Conservation (phyloP, 2,113 vertebrate species). For the Leucosticte australis region DNA sequence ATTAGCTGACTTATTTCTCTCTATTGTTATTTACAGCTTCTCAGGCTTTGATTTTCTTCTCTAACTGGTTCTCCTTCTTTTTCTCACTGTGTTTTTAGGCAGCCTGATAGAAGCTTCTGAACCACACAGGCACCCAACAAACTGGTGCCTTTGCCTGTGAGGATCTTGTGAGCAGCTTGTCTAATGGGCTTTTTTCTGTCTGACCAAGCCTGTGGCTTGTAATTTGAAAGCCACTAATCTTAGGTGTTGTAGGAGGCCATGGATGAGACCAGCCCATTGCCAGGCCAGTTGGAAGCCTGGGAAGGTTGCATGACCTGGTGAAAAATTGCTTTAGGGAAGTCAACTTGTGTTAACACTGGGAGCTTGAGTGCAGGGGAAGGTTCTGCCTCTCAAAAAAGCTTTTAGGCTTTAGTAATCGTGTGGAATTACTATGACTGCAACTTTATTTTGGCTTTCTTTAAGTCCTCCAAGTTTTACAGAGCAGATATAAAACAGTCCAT, state of each 20-base stretch:
- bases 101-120: constrained; percentile 49
- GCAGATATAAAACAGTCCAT: background rate
- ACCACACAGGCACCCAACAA: background rate
- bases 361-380: background rate
- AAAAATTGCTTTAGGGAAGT: constrained; percentile 7
- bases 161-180: background rate
- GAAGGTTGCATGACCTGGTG: background rate
- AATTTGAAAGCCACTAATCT: constrained; percentile 41
- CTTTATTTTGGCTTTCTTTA: background rate
- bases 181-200: constrained; percentile 14
- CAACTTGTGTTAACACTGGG: background rate
- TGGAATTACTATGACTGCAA: background rate
- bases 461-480: background rate
- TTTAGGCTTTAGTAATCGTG: background rate
- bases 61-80: constrained; percentile 50
- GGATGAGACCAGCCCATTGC: background rate
- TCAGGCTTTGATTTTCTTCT: constrained; percentile 62
- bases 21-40: constrained; percentile 57
- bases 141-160: constrained; percentile 1
- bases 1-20: constrained; percentile 53
- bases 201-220: constrained; percentile 20
- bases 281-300: background rate
- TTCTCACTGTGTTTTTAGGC: background rate
- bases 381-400: background rate
- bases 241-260: background rate